Evolutionary conservation across 2,113 vertebrate genomes (phyloP).

Genomic region (Menidia beryllina): DNA sequence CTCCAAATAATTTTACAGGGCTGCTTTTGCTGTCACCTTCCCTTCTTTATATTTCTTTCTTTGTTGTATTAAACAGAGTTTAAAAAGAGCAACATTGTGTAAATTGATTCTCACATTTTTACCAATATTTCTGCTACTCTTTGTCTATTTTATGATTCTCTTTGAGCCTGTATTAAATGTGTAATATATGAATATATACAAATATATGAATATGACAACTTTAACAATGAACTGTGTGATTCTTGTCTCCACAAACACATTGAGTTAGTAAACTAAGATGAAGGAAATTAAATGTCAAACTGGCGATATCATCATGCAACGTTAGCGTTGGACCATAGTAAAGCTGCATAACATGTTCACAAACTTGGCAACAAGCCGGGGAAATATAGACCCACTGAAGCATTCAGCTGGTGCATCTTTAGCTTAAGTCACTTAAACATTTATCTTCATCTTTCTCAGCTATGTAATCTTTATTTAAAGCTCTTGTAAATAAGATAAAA

Average conservation of each 20-base stretch:
- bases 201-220: constrained; percentile 83
- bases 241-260: constrained; percentile 7
- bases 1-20: constrained; percentile 52
- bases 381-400: no score
- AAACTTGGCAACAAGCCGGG: no score
- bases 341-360: no score
- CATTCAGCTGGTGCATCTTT: no score
- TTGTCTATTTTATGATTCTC: constrained; percentile 82
- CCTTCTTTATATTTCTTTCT: constrained; percentile 50
- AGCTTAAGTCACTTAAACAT: neutral
- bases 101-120: constrained; percentile 92
- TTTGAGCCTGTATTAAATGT: constrained; percentile 94
- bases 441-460: neutral
- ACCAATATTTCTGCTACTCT: constrained; percentile 85
- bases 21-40: constrained; percentile 58
- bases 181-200: constrained; percentile 89
- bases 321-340: no score
- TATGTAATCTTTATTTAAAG: neutral
- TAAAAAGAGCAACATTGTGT: constrained; percentile 83
- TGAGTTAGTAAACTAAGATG: neutral
- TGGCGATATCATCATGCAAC: no score
- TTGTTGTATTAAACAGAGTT: constrained; percentile 83
- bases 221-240: constrained; percentile 45
- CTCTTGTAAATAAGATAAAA: neutral
- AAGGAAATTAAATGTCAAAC: no score